Base-by-base conservation (phyloP, 2,797 vertebrate species). In the Acropternis orthonyx region DNA sequence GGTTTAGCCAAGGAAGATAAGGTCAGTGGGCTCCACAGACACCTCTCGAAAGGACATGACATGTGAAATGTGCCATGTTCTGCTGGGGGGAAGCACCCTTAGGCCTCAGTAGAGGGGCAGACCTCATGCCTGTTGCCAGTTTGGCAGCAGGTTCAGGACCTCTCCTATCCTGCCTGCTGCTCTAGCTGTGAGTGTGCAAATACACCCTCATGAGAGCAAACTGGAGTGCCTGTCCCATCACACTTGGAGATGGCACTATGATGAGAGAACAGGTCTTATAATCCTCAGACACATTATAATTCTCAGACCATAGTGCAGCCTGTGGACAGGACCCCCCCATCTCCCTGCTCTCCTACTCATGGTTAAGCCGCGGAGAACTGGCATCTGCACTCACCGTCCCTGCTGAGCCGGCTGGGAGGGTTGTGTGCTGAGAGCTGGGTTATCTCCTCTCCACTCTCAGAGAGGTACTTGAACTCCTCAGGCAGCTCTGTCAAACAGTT, bases 401-500 rank as follows among this genome's bases (percentile, higher is more conserved):
- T 98, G 95, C 92, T 98, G 85, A 98, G 97, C 71, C 88, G 91
- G 79, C 97, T 93, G 28, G 98, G 99, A 73, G 98, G 98, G 76
- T 96, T 97, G 74, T 87, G 96, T 5, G 43, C 92, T 1, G 97
- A 96, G 7, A 97, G 43, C 7, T 97, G 81, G 7, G 79, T 72
- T 3, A 86, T 83, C 81, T 96, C 95, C 22, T 96, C 95, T 8
- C 96, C 94, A 3, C 96, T 97, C 41, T 98, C 98, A 9, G 98
- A 99, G 34, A 98, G 55, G 3, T 97, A 98, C 71, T 94, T 97
- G 92, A 99, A 99, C 74, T 99, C 98, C 22, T 97, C 97, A 10
- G 99, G 99, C 76, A 99, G 95, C 49, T 97, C 98, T 6, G 55
- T 96, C 66, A 97, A 97, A 75, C 97, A 98, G 92, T 98, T 98